Conservation (phyloP, 2,888 invertebrate species). For the Pristionchus maxplancki region DNA sequence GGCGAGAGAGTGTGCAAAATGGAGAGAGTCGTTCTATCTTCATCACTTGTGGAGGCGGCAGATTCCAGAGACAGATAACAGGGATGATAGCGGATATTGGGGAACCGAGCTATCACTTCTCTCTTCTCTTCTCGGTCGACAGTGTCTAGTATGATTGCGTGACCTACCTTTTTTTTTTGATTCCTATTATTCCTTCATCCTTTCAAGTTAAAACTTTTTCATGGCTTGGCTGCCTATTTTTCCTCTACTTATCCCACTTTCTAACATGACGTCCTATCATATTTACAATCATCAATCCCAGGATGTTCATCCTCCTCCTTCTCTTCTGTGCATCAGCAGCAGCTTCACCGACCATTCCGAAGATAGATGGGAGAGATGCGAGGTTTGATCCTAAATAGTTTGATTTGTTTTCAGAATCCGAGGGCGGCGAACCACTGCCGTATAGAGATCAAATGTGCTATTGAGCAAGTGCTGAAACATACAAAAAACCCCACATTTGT, state of each 20-base stretch:
- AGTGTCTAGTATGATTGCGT: background rate
- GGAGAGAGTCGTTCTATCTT: background rate
- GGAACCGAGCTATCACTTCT: background rate
- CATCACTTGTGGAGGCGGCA: background rate
- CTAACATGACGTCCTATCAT: background rate
- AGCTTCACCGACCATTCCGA: background rate
- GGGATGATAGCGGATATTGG: background rate
- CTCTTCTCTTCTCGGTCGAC: too few species aligned
- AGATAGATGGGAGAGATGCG: background rate
- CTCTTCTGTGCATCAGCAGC: background rate
- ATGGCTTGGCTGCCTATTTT: background rate
- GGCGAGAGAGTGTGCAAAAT: background rate
- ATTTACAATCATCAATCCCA: background rate
- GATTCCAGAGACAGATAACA: too few species aligned
- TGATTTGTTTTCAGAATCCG: background rate
- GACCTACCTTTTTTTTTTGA: background rate
- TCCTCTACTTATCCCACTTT: background rate
- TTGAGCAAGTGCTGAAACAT: too few species aligned
- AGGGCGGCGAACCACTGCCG: background rate
- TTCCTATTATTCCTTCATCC: background rate
- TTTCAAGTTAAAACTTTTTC: background rate
- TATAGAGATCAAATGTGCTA: too few species aligned
- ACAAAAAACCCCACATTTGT: background rate
- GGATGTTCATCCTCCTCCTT: constrained; percentile 2
- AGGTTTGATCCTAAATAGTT: background rate